Evolutionary conservation across 2,113 vertebrate species (phyloP).

Genomic region (Hydropotes inermis): DNA sequence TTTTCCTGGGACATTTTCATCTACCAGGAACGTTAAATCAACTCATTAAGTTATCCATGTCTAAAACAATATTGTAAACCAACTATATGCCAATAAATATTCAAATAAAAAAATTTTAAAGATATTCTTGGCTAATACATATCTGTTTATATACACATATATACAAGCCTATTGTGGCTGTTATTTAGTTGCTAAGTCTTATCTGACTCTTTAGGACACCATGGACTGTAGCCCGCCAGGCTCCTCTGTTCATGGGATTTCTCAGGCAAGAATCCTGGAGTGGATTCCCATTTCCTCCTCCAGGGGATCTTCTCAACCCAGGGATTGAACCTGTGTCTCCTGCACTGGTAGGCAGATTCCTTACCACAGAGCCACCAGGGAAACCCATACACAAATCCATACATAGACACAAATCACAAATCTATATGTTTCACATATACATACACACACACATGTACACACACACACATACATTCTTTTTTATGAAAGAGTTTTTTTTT

Average conservation of each 20-base stretch:
- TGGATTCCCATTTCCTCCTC: not conserved
- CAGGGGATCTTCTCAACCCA: not conserved
- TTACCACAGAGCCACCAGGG: not conserved
- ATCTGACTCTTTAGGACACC: not conserved
- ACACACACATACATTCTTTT: not conserved
- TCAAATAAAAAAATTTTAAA: not conserved
- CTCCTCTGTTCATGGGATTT: not conserved
- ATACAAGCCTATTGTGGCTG: not conserved
- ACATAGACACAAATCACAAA: not conserved
- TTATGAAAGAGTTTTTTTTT: not conserved
- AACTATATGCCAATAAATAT: not conserved
- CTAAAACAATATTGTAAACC: no score
- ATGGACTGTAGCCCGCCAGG: not conserved
- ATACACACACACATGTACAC: not conserved
- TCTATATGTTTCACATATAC: not conserved
- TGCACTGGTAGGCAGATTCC: not conserved
- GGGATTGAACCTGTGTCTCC: not conserved
- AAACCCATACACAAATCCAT: not conserved
- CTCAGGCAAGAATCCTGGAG: not conserved
- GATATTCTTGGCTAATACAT: not conserved
- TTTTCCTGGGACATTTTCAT: not conserved
- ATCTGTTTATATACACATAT: not conserved
- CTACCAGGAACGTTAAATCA: not conserved
- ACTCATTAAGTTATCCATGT: not conserved
- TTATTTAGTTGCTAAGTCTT: not conserved